Evolutionary conservation across 2,797 vertebrate species (phyloP).

Genomic region (Varecia variegata): DNA sequence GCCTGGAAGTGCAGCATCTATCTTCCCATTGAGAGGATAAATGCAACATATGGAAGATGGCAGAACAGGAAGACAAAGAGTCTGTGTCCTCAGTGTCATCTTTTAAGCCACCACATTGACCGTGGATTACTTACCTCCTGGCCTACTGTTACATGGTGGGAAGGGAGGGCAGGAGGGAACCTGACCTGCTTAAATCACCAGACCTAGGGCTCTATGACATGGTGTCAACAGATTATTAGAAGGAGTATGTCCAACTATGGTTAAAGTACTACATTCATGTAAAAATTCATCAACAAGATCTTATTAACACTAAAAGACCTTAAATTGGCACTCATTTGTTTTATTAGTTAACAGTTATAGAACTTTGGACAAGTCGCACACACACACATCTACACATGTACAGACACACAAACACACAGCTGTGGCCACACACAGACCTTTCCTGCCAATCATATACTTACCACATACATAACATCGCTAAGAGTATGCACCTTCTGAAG

Average conservation of each 20-base stretch:
- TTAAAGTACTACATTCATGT: neutral
- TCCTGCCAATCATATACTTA: neutral
- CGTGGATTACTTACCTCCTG: neutral
- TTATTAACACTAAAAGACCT: neutral
- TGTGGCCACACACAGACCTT: neutral
- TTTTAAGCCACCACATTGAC: neutral
- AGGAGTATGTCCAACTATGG: neutral
- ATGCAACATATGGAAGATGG: neutral
- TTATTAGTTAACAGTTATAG: neutral
- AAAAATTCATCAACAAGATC: neutral
- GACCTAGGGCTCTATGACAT: neutral
- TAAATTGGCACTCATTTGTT: neutral
- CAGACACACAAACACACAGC: neutral
- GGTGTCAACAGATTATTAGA: neutral
- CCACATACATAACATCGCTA: neutral
- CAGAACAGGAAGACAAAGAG: neutral
- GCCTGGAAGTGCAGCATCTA: neutral
- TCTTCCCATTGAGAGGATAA: neutral
- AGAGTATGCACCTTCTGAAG: constrained; percentile 15
- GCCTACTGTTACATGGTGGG: neutral
- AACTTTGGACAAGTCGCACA: neutral
- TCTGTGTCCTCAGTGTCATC: neutral
- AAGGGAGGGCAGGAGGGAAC: neutral
- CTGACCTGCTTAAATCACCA: neutral
- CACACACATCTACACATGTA: neutral